A percentile compares a stretch with the other conserved stretches of the same genome.
Conservation (phyloP, 30 jellyfish, hydroid and myxozoan genomes). For the Rhopilema esculentum region DNA sequence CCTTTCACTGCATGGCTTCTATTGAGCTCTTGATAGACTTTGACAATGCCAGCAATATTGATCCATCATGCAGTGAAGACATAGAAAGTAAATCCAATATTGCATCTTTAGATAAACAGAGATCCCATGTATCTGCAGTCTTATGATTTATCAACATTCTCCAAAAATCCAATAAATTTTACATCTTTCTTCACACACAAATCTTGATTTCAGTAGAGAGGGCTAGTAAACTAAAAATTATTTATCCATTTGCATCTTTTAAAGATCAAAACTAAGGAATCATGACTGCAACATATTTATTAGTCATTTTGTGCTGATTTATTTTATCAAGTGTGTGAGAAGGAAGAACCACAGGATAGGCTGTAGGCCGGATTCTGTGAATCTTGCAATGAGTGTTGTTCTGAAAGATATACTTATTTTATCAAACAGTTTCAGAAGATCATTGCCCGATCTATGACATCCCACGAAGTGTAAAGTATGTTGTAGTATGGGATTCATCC, state of each 20-base stretch:
- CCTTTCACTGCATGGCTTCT: conserved; percentile 17
- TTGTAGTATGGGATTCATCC: conserved; percentile 12
- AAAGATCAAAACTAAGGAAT: not conserved
- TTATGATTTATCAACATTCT: not conserved
- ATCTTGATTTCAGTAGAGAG: not conserved
- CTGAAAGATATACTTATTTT: not conserved
- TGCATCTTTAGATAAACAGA: not conserved
- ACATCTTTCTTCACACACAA: not conserved
- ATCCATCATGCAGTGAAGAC: conserved; percentile 10
- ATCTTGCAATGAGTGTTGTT: no score
- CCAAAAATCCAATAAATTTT: not conserved
- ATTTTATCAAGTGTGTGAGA: not conserved
- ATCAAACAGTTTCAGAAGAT: not conserved
- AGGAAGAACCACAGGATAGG: no score
- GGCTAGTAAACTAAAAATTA: not conserved
- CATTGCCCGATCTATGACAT: conserved; percentile 15
- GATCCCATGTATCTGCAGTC: not conserved
- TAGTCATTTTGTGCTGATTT: not conserved
- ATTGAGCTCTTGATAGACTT: not conserved
- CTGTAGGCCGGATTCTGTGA: no score
- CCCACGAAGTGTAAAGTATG: conserved; percentile 2
- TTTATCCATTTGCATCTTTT: not conserved
- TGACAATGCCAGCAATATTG: conserved; percentile 14
- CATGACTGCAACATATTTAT: not conserved
- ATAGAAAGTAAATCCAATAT: not conserved